phyloP scores from a whole-genome alignment of 1,140 invertebrate species.

The Archegozetes longisetosus region DNA sequence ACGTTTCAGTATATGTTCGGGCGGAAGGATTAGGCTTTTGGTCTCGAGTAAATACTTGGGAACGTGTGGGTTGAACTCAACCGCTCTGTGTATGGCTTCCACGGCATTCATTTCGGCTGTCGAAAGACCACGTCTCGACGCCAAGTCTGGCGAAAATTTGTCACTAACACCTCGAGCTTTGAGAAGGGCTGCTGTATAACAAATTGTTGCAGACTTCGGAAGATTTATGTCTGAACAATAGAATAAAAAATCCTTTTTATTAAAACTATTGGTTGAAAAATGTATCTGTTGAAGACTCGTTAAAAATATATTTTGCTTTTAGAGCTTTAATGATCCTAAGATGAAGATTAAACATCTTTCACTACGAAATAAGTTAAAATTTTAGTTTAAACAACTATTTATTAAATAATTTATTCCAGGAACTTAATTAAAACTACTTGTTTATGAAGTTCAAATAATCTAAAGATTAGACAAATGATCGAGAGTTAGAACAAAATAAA shows the following conservation, averaged over 20 bases:
- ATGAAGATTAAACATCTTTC: too few relatives aligned
- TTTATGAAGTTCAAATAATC: neutral
- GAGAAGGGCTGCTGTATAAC: slow-evolving; percentile 84
- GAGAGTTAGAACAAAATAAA: too few relatives aligned
- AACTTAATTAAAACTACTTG: too few relatives aligned
- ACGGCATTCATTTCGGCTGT: slow-evolving; percentile 84
- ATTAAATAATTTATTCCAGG: too few relatives aligned
- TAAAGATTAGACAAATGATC: slow-evolving; percentile 10
- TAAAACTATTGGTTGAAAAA: too few relatives aligned
- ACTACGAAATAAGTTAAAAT: too few relatives aligned
- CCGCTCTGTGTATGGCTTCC: slow-evolving; percentile 88
- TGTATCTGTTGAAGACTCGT: too few relatives aligned
- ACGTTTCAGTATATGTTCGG: slow-evolving; percentile 88
- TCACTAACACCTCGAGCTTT: slow-evolving; percentile 84
- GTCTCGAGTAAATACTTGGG: slow-evolving; percentile 94
- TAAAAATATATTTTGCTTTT: too few relatives aligned
- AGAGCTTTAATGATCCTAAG: too few relatives aligned
- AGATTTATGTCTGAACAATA: slow-evolving; percentile 57
- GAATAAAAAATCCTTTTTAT: too few relatives aligned
- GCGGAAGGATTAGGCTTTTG: slow-evolving; percentile 85
- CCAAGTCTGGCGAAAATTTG: slow-evolving; percentile 71
- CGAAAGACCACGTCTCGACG: slow-evolving; percentile 67
- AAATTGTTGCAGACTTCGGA: slow-evolving; percentile 91
- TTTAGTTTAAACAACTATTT: too few relatives aligned
- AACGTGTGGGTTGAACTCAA: slow-evolving; percentile 97